phyloP scores from a whole-genome alignment of 2,888 invertebrate species.

The Spicauda simplicius region DNA sequence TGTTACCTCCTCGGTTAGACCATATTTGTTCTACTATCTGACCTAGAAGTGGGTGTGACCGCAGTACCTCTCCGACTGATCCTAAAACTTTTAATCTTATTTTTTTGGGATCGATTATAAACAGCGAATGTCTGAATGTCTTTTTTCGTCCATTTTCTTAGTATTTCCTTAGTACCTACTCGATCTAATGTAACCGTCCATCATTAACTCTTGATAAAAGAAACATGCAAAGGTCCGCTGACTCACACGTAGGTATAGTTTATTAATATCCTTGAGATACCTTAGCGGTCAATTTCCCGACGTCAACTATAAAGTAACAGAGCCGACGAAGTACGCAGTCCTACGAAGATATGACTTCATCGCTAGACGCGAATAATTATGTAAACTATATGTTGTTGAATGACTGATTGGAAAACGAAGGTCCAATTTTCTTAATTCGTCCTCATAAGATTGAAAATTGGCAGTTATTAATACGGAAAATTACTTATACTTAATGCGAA shows the following conservation, averaged over 20 bases:
- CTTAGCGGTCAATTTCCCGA: constrained; percentile 54
- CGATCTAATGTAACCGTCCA: background rate
- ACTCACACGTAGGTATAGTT: constrained; percentile 46
- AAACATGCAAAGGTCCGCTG: constrained; percentile 39
- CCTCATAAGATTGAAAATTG: background rate
- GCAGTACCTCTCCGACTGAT: too few relatives aligned
- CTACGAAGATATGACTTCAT: background rate
- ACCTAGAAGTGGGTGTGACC: too few relatives aligned
- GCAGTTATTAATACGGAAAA: too few relatives aligned
- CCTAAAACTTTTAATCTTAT: too few relatives aligned
- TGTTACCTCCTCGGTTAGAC: too few relatives aligned
- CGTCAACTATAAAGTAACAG: constrained; percentile 32
- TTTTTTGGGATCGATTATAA: too few relatives aligned
- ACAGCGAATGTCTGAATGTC: too few relatives aligned
- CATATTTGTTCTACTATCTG: too few relatives aligned
- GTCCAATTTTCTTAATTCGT: background rate
- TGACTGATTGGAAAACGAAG: background rate
- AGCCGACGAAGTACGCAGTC: background rate
- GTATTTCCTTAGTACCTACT: background rate
- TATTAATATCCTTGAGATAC: constrained; percentile 53
- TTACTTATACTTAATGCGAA: too few relatives aligned
- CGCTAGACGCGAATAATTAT: background rate
- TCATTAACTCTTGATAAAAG: constrained; percentile 25
- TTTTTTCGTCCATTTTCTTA: too few relatives aligned
- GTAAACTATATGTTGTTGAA: background rate